Base-by-base conservation (phyloP, 2,888 invertebrate genomes). In the Ochropleura leucogaster region DNA sequence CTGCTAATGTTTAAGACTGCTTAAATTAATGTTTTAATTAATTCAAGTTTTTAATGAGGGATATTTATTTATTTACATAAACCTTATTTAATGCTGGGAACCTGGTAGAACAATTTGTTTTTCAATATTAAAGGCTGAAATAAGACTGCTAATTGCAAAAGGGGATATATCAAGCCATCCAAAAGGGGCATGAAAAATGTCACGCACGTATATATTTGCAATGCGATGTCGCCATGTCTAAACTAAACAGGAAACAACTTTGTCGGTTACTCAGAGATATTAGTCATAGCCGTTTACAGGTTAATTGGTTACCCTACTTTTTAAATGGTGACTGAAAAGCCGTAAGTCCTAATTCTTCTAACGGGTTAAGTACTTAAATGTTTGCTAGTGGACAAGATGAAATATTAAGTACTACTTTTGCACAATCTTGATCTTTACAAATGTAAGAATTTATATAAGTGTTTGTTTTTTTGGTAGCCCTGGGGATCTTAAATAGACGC, bases 241-340 rank as follows among this genome's bases (percentile, higher is more conserved):
- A 82, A 88, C 92, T 60, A 83, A 82, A 88, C 93, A 92, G 94
- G 93, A 93, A 93, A 90, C 42, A 20, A 77, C 73, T 88, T 83
- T 86, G 87, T 83, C 85, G 84, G 79, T 88, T 87, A 85, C 83
- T 92, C 89, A 91, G 89, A 77, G 77, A 76, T 88, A 91, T 93
- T 85, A 91, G 91, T 92, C 86, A 87, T 87, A 51, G 1, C 82
- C 81, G 83, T 74, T 84, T 90, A 84, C 90, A 89, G 89, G 88
- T 89, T 90, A 89, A 82, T 90, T 89, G 85, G 87, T 88, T 89
- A 90, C 87, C 90, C 92, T 84, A 91, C 88, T 91, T 90, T 65
- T 85, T 72, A 51, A 75, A 77, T 53, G 18, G 44, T 20, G 63
- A 53, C 72, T 68, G 63, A 79, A 79, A 74, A 79, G 20, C 59